A percentile compares a stretch with the other conserved stretches of the same genome.
Conservation (phyloP, 2,113 vertebrate genomes). For the Heloderma charlesbogerti region DNA sequence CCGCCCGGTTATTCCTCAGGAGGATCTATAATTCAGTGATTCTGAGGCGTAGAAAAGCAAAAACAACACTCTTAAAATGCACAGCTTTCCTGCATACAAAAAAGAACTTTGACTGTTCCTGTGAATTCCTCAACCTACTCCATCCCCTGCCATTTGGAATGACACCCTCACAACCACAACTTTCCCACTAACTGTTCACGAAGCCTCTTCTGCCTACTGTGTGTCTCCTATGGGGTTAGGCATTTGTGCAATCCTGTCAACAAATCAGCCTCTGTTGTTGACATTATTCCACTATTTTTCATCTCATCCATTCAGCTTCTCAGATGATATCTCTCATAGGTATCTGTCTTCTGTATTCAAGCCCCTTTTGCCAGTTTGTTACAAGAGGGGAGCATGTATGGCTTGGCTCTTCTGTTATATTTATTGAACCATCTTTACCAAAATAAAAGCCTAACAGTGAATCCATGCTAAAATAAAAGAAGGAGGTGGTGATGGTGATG, state of each 20-base stretch:
- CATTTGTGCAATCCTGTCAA: background rate
- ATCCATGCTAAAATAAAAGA: slow-evolving; percentile 1
- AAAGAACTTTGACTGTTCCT: background rate
- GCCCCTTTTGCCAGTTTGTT: background rate
- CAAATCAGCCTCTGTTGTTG: background rate
- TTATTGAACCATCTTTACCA: background rate
- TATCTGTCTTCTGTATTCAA: background rate
- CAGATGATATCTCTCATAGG: background rate
- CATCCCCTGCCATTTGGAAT: background rate
- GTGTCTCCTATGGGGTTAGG: background rate
- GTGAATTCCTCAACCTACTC: background rate
- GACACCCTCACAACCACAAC: background rate
- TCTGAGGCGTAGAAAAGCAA: background rate
- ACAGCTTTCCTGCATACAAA: background rate
- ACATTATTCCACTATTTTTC: background rate
- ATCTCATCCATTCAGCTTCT: background rate
- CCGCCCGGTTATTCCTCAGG: background rate
- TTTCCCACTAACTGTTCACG: background rate
- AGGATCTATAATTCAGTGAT: background rate
- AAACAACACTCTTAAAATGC: background rate
- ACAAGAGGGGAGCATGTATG: background rate
- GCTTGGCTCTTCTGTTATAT: background rate
- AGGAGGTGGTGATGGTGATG: background rate
- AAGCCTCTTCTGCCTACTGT: background rate
- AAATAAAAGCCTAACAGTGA: background rate